Evolutionary conservation across 2,888 invertebrate species (phyloP).

Genomic region (Dascillus cervinus): DNA sequence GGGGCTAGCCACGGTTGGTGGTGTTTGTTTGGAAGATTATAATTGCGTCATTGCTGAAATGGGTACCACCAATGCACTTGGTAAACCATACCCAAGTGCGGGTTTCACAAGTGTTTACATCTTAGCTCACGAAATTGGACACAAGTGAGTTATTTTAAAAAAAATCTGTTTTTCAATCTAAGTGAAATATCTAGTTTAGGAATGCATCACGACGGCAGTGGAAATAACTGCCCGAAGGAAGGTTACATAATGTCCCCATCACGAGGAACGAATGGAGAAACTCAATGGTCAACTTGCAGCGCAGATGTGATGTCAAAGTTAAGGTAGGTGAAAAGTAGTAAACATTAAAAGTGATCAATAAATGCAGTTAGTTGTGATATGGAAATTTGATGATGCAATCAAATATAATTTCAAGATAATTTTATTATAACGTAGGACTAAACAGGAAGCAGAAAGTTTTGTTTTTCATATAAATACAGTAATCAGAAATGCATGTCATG

Average conservation of each 20-base stretch:
- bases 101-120: conserved; percentile 80
- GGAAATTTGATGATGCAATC: too few relatives aligned
- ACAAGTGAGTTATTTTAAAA: conserved; percentile 54
- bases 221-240: conserved; percentile 65
- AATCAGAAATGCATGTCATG: too few relatives aligned
- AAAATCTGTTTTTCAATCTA: conserved; percentile 1
- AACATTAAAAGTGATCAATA: too few relatives aligned
- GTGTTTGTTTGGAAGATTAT: conserved; percentile 64
- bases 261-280: conserved; percentile 68
- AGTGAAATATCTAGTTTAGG: conserved; percentile 51
- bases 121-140: conserved; percentile 77
- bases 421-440: too few relatives aligned
- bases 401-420: too few relatives aligned
- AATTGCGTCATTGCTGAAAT: conserved; percentile 74
- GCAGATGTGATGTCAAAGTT: conserved; percentile 55
- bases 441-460: too few relatives aligned
- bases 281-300: conserved; percentile 70
- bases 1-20: conserved; percentile 75
- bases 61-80: conserved; percentile 62
- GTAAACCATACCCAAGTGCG: conserved; percentile 73
- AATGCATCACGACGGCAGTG: conserved; percentile 72
- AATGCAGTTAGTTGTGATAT: too few relatives aligned
- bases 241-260: conserved; percentile 79
- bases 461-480: too few relatives aligned
- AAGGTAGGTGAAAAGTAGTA: conserved; percentile 45